phyloP scores from a whole-genome alignment of 2,797 vertebrate species.

The Hirundo rustica region DNA sequence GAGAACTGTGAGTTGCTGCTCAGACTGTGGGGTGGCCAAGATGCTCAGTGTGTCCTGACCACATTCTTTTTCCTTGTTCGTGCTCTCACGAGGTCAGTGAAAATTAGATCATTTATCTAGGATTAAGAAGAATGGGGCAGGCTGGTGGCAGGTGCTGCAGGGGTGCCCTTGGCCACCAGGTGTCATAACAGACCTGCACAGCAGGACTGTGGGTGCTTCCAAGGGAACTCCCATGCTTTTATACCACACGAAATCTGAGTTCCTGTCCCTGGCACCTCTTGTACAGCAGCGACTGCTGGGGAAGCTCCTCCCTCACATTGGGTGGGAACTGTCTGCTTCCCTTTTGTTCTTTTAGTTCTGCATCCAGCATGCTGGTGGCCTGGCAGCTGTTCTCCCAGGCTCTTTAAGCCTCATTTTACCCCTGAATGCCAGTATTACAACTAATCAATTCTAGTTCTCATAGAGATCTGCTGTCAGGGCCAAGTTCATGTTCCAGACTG shows the following conservation, averaged over 20 bases:
- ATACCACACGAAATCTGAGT: not conserved
- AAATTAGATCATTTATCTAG: not conserved
- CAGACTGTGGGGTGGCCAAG: not conserved
- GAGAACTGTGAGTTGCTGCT: not conserved
- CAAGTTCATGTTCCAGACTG: not conserved
- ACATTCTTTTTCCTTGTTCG: not conserved
- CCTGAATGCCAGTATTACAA: not conserved
- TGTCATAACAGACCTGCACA: constrained; percentile 11
- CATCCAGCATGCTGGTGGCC: not conserved
- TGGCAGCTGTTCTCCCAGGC: not conserved
- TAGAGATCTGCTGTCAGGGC: not conserved
- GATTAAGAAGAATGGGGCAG: not conserved
- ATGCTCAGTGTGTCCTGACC: not conserved
- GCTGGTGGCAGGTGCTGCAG: constrained; percentile 1
- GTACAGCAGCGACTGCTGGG: not conserved
- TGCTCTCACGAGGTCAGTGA: not conserved
- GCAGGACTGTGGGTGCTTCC: not conserved
- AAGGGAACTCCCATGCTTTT: not conserved
- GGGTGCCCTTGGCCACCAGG: constrained; percentile 32
- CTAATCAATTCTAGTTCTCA: not conserved
- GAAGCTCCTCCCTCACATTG: not conserved
- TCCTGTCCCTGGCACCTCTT: not conserved
- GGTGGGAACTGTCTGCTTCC: not conserved
- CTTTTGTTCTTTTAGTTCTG: not conserved
- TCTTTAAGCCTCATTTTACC: not conserved